Base-by-base conservation (phyloP, 2,113 vertebrate genomes). In the Morone chrysops region DNA sequence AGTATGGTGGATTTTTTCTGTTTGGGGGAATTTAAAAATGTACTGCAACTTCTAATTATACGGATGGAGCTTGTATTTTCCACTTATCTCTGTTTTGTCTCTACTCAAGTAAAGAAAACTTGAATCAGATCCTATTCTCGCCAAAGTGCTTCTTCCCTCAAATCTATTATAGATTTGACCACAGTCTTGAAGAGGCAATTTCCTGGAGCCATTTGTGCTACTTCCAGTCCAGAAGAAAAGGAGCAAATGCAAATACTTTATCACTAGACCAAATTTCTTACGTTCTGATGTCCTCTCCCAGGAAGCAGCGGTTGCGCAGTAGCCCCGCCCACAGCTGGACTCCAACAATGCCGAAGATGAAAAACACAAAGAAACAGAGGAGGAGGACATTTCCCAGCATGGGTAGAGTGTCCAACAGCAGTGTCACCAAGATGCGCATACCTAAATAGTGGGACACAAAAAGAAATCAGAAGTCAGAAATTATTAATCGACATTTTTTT, bases 281-380 rank as follows among this genome's bases (percentile, higher is more conserved):
- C 93, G 20, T 20, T 6, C 0, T 13, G 47, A 92, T 76, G 63
- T 92, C 66, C n/a, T 89, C 87, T 81, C 51, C 83, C 68, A 93
- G 54, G 88, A 93, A 94, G 84, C 93, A 94, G 78, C 93, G 92
- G 81, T 94, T 94, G n/a, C 93, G 88, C 82, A 94, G 90, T 13
- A 94, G 92, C 74, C 93, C 93, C 65, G 92, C 91, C 93, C 93
- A 93, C 71, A 94, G 87, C 78, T 98, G 97, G 43, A 98, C 97
- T 0, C 97, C 97, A 0, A 98, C 97, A 0, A 98, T 98, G 57
- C 97, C 92, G 7, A 93, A 94, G 80, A 94, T 93, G 92, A 93
- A 93, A 86, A 98, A 98, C 89, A 98, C 97, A 16, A 98, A 98
- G 95, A 98, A 98, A 93, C 97, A 98, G 80, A 98, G 95, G 72